phyloP scores from a whole-genome alignment of 2,797 vertebrate species.

The Squalus acanthias region DNA sequence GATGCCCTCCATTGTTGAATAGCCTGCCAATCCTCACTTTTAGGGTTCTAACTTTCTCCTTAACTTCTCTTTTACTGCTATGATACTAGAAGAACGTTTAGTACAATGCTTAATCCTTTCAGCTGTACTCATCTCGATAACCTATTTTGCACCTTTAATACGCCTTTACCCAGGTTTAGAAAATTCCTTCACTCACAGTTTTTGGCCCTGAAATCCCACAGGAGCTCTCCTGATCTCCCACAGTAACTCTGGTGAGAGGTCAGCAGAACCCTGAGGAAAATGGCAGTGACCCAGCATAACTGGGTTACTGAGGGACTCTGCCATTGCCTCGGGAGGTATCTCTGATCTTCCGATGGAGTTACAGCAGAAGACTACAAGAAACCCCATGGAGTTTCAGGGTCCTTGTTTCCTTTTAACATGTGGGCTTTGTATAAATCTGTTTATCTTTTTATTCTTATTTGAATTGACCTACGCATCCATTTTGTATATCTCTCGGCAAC shows the following conservation, averaged over 20 bases:
- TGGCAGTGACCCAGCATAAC: background rate
- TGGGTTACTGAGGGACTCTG: background rate
- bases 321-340: background rate
- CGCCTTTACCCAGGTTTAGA: background rate
- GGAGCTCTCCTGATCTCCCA: background rate
- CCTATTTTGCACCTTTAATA: background rate
- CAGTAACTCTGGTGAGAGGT: background rate
- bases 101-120: background rate
- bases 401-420: background rate
- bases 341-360: background rate
- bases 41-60: background rate
- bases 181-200: background rate
- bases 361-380: background rate
- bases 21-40: background rate
- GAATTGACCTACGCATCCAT: background rate
- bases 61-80: background rate
- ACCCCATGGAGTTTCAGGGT: background rate
- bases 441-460: background rate
- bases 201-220: background rate
- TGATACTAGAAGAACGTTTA: background rate
- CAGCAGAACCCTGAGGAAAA: background rate
- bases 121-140: background rate
- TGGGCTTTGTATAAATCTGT: background rate
- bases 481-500: background rate
- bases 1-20: background rate